Conservation (phyloP, 2,113 vertebrate species). For the Aegithalos caudatus region DNA sequence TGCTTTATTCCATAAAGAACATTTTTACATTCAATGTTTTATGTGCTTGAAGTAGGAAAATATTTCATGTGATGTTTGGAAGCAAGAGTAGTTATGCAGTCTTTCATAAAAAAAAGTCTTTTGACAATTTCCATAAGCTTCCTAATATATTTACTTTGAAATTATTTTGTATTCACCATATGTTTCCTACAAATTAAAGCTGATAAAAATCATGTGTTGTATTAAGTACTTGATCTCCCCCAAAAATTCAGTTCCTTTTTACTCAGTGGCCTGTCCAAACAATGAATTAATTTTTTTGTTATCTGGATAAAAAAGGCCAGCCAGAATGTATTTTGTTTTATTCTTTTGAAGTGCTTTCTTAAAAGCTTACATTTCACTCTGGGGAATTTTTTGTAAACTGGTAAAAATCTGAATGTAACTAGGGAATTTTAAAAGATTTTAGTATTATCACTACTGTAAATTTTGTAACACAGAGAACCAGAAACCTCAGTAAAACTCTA, state of each 20-base stretch:
- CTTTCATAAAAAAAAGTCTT: background rate
- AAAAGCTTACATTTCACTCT: background rate
- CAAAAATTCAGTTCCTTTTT: background rate
- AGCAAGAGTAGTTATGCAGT: background rate
- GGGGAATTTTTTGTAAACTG: background rate
- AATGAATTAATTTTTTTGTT: slow-evolving; percentile 1
- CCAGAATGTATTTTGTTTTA: background rate
- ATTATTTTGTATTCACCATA: background rate
- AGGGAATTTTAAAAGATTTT: slow-evolving; percentile 22
- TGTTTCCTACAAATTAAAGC: background rate
- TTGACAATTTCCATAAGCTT: background rate
- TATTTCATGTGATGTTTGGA: background rate
- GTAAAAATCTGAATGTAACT: background rate
- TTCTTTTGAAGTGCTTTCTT: slow-evolving; percentile 54
- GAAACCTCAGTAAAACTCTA: background rate
- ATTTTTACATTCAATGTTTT: background rate
- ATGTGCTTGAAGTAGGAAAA: background rate
- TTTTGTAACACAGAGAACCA: background rate
- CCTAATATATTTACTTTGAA: slow-evolving; percentile 12
- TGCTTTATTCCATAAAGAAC: background rate
- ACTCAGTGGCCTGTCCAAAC: background rate
- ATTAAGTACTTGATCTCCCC: background rate
- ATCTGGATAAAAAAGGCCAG: background rate
- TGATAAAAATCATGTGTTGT: background rate
- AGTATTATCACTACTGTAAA: background rate